These are phyloP conservation scores for Mactra quadrangularis DNA, from an alignment of 1,140 invertebrate species.

Conservation along the genomic window DNA sequence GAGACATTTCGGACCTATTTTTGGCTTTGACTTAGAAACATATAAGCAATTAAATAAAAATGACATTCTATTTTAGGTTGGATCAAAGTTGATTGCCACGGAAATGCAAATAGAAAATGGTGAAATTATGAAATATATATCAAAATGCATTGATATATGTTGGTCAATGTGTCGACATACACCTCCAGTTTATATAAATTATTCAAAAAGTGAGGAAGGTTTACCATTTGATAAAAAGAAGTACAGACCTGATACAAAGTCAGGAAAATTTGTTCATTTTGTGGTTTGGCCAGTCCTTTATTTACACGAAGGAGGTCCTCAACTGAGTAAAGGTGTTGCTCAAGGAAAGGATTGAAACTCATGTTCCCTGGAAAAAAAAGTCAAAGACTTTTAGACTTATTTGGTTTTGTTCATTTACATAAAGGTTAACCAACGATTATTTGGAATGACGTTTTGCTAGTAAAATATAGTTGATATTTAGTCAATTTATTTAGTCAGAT, in stretches of 20 bases:
- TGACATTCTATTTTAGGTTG: neutral
- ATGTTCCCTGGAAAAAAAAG: no score
- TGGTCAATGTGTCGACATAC: slow-evolving; percentile 62
- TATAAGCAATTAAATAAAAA: no score
- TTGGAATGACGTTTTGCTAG: no score
- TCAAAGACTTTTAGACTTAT: no score
- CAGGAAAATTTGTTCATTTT: slow-evolving; percentile 54
- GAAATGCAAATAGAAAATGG: neutral
- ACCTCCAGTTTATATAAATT: slow-evolving; percentile 54
- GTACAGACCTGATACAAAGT: slow-evolving; percentile 60
- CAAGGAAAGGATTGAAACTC: slow-evolving; percentile 43
- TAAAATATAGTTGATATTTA: no score
- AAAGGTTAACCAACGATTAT: no score
- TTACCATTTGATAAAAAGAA: slow-evolving; percentile 35
- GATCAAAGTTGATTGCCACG: neutral
- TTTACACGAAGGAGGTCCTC: slow-evolving; percentile 57
- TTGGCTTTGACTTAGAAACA: no score
- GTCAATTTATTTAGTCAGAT: no score
- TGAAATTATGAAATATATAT: slow-evolving; percentile 30
- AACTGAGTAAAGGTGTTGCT: slow-evolving; percentile 59
- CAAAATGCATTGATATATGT: slow-evolving; percentile 32
- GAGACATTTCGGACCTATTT: no score
- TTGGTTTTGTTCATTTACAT: no score
- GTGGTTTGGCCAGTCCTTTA: slow-evolving; percentile 62
- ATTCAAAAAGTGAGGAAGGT: neutral